phyloP scores from a whole-genome alignment of 92 coral and sea anemone species.

The Bergia puertoricense region DNA sequence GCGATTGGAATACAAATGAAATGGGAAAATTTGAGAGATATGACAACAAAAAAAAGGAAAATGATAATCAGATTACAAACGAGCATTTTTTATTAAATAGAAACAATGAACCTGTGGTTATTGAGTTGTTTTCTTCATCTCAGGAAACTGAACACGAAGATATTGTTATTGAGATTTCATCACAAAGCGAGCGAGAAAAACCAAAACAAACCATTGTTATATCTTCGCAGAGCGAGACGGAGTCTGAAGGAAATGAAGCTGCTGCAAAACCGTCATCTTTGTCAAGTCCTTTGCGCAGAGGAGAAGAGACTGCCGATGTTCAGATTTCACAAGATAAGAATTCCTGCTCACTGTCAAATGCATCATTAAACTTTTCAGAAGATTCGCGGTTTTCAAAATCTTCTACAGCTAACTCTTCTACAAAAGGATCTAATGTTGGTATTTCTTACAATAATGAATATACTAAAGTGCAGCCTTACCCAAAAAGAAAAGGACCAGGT shows the following conservation, averaged over 20 bases:
- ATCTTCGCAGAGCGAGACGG: constrained; percentile 63
- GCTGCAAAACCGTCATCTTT: background rate
- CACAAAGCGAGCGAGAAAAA: constrained; percentile 49
- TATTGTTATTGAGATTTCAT: constrained; percentile 53
- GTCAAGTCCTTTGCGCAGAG: constrained; percentile 1
- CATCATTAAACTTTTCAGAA: background rate
- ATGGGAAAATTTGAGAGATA: background rate
- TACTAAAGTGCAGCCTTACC: background rate
- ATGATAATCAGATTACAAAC: background rate
- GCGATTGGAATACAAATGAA: background rate
- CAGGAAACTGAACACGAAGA: constrained; percentile 12
- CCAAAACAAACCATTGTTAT: constrained; percentile 32
- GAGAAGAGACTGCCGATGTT: background rate
- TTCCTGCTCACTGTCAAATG: background rate
- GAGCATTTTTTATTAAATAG: background rate
- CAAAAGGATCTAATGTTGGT: background rate
- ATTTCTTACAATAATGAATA: background rate
- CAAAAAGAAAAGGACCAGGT: background rate
- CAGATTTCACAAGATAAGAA: background rate
- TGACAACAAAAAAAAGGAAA: background rate
- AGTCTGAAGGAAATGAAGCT: constrained; percentile 20
- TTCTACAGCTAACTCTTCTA: background rate
- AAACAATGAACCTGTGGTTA: background rate
- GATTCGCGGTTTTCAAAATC: background rate
- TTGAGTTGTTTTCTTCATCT: constrained; percentile 19